Evolutionary conservation across 2,888 invertebrate genomes (phyloP).

Genomic region (Onthophagus sagittarius): DNA sequence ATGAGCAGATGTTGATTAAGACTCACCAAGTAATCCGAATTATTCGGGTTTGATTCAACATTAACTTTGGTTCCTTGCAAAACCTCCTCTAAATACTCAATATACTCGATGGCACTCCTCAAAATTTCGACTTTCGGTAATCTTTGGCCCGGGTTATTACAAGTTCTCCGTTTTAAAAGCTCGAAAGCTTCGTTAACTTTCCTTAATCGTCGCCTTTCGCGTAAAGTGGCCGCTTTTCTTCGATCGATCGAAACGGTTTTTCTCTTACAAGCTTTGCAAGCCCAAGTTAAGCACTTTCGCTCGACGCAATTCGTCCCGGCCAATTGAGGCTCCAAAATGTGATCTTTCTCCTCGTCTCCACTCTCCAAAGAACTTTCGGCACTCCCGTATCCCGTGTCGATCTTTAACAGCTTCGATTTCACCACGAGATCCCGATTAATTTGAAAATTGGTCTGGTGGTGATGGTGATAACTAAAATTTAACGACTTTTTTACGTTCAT

Average conservation of each 20-base stretch:
- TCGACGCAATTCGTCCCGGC: conserved; percentile 41
- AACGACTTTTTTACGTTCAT: too few species aligned
- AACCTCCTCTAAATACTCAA: conserved; percentile 84
- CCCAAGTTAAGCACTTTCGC: conserved; percentile 88
- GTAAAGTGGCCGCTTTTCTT: conserved; percentile 93
- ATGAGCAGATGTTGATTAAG: too few species aligned
- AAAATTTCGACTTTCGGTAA: conserved; percentile 97
- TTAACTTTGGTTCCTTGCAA: conserved; percentile 59
- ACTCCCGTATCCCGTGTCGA: conserved; percentile 43
- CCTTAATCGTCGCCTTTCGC: conserved; percentile 86
- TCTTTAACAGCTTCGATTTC: too few species aligned
- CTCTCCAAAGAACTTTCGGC: conserved; percentile 44
- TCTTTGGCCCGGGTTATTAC: conserved; percentile 92
- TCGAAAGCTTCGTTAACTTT: conserved; percentile 99
- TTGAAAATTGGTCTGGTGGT: too few species aligned
- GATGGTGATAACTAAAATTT: too few species aligned
- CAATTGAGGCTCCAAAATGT: conserved; percentile 49
- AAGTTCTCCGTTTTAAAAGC: conserved; percentile 84
- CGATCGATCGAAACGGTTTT: conserved; percentile 94
- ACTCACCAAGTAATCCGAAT: conserved; percentile 32
- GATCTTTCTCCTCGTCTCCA: conserved; percentile 41
- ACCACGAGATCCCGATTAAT: too few species aligned
- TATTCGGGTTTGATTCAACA: conserved; percentile 30
- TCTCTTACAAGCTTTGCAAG: conserved; percentile 95
- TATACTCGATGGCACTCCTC: conserved; percentile 96